Evolutionary conservation across 2,797 vertebrate species (phyloP).

Genomic region (Mareca strepera): DNA sequence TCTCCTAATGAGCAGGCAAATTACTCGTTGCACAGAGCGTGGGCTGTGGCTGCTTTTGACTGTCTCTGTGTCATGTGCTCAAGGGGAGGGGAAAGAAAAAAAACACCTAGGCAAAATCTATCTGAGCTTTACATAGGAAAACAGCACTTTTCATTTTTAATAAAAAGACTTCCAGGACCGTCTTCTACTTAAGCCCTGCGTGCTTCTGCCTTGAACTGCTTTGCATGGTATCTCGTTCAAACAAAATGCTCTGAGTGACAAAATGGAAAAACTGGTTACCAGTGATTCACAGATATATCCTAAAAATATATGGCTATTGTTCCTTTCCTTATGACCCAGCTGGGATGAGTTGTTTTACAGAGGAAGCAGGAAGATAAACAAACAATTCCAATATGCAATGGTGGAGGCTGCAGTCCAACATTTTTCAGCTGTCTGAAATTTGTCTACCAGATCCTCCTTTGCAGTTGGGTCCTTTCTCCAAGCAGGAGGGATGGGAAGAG

Average conservation of each 20-base stretch:
- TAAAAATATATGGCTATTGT: slow-evolving; percentile 76
- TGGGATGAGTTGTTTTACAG: slow-evolving; percentile 65
- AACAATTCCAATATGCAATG: slow-evolving; percentile 7
- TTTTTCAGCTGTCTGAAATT: not conserved
- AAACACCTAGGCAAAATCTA: not conserved
- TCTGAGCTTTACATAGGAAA: not conserved
- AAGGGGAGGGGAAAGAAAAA: not conserved
- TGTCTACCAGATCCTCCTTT: not conserved
- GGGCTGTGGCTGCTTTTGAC: not conserved
- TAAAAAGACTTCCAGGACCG: not conserved
- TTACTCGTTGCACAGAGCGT: not conserved
- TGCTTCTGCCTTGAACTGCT: not conserved
- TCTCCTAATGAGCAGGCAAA: not conserved
- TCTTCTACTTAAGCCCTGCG: not conserved
- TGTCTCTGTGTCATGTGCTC: not conserved
- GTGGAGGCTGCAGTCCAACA: not conserved
- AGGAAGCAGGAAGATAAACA: slow-evolving; percentile 70
- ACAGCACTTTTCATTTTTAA: not conserved
- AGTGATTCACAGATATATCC: slow-evolving; percentile 60
- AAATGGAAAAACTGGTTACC: slow-evolving; percentile 72
- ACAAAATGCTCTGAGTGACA: slow-evolving; percentile 38
- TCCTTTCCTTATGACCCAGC: slow-evolving; percentile 65
- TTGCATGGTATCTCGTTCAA: not conserved
- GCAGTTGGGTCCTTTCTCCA: not conserved
- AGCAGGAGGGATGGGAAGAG: not conserved